phyloP scores from a whole-genome alignment of 2,797 vertebrate species.

The Brachyalestes nurse region DNA sequence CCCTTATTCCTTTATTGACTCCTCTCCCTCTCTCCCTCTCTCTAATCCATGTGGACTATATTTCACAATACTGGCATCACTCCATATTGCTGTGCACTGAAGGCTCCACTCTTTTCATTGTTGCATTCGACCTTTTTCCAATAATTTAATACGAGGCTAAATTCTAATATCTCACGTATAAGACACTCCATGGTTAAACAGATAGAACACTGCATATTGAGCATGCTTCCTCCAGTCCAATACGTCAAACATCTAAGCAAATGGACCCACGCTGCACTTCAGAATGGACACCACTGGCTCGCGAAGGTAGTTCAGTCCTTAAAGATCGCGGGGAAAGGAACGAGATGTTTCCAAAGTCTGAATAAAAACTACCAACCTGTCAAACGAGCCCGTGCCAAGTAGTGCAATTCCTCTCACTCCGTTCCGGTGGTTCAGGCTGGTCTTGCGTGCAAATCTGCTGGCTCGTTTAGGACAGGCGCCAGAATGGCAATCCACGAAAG shows the following conservation, averaged over 20 bases:
- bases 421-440: not conserved
- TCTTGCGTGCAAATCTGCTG: slow-evolving; percentile 13
- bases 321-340: not conserved
- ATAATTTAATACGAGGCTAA: not conserved
- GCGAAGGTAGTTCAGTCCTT: too few relatives aligned
- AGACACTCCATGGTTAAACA: not conserved
- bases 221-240: not conserved
- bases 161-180: too few relatives aligned
- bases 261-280: not conserved
- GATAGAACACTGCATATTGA: not conserved
- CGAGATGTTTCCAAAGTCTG: not conserved
- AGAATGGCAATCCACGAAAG: slow-evolving; percentile 37
- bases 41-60: not conserved
- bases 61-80: not conserved
- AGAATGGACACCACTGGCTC: too few relatives aligned
- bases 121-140: not conserved
- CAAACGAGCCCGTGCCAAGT: not conserved
- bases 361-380: slow-evolving; percentile 7
- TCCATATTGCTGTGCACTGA: not conserved
- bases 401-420: not conserved
- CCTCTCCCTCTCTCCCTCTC: not conserved
- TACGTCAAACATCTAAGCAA: not conserved
- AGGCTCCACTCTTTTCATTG: not conserved
- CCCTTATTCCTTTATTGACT: too few relatives aligned
- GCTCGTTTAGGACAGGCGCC: not conserved